Percentiles rank a stretch among this genome's conserved stretches.
These are phyloP conservation scores for Peromyscus maniculatus DNA, from an alignment of 2,113 vertebrate species.

Conservation along the genomic window DNA sequence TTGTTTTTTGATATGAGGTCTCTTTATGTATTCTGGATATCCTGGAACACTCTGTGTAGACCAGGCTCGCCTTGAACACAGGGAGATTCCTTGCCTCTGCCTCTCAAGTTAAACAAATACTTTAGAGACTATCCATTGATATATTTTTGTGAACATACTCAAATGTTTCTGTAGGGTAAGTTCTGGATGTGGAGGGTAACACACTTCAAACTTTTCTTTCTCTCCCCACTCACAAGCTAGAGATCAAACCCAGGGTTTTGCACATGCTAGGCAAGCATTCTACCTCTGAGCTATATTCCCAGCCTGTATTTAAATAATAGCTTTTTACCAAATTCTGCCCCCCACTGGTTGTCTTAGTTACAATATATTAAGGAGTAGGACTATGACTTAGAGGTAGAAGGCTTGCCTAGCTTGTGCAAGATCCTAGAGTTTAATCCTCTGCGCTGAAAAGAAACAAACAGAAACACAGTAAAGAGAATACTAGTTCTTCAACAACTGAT, in stretches of 20 bases:
- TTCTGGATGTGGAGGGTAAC: slow-evolving; percentile 26
- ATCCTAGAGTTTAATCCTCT: neutral
- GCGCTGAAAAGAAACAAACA: neutral
- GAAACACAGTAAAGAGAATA: neutral
- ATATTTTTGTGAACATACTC: slow-evolving; percentile 9
- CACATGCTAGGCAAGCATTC: neutral
- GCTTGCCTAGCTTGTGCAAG: neutral
- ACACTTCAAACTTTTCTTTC: neutral
- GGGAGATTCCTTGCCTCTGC: neutral
- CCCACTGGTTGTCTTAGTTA: slow-evolving; percentile 24
- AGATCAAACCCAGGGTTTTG: neutral
- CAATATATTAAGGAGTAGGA: neutral
- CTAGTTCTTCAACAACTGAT: slow-evolving; percentile 19
- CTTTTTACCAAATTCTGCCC: neutral
- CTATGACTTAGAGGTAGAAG: neutral
- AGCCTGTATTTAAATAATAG: slow-evolving; percentile 35
- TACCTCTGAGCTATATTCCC: neutral
- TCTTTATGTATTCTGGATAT: neutral
- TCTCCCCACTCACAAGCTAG: no score
- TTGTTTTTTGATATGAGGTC: neutral
- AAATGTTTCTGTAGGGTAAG: slow-evolving; percentile 52
- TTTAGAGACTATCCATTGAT: neutral
- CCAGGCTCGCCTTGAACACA: neutral
- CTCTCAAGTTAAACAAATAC: slow-evolving; percentile 1
- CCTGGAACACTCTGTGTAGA: neutral